Base-by-base conservation (phyloP, 2,888 invertebrate species). In the Eupithecia subumbrata region DNA sequence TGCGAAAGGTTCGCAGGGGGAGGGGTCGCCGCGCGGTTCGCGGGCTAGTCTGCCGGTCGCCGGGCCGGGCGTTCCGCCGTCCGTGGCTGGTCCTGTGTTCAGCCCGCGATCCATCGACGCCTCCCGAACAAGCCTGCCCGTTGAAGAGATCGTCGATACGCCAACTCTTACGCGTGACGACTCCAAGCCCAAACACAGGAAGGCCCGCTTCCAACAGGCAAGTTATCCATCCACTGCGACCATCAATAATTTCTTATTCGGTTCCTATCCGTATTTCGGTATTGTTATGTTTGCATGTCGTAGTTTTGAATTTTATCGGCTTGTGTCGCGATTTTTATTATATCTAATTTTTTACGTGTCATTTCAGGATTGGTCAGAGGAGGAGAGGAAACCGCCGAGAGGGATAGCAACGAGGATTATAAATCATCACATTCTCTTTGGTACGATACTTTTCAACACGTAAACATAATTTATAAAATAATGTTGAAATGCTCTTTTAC, bases 151-250 rank as follows among this genome's bases (percentile, higher is more conserved):
- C 30, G 45, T 64, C 25, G 70, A 75, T 83, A 81, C 92, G 86
- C 86, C 92, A 81, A 82, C 74, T 37, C 78, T 71, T 34, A 91
- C 92, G 95, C 96, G 78, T 76, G 93, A 93, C 81, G 94, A 95
- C 84, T 83, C 91, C 87, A 93, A 92, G 92, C 97, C 97, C 87
- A 98, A 97, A 92, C 97, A 97, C 92, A 96, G 98, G 87, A 97
- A 97, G 95, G 97, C 97, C 82, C 96, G 98, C 84, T 97, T 98
- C 91, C 97, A 97, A 92, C 97, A 98, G 96, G 97, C 97, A 90
- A 92, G 92, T 83, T 72, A 66, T 45, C 72, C 73, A 63, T 40
- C 72, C 56, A 56, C 22, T 60, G 25, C 25, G 60, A 14, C 25
- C 60, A 60, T 25, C 56, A 22, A n/a, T n/a, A 52, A 56, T 12